Evolutionary conservation across 2,113 vertebrate species (phyloP).

Genomic region (Prinia subflava): DNA sequence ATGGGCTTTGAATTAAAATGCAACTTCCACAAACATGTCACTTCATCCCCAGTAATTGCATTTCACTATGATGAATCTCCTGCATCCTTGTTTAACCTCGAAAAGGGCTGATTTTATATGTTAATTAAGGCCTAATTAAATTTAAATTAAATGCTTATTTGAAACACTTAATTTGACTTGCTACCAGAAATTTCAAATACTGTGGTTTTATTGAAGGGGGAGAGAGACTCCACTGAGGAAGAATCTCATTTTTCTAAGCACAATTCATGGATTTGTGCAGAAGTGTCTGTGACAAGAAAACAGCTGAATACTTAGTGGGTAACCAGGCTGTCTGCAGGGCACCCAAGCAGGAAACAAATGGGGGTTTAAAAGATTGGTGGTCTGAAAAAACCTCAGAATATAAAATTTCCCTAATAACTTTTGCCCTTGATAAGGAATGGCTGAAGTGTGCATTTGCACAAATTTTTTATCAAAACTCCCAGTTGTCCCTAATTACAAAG

Average conservation of each 20-base stretch:
- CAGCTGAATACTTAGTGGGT: neutral
- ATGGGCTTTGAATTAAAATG: conserved; percentile 32
- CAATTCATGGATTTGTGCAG: conserved; percentile 30
- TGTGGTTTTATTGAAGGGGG: conserved; percentile 41
- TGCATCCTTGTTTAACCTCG: conserved; percentile 67
- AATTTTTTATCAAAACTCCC: neutral
- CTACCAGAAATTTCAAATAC: conserved; percentile 66
- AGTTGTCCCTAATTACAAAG: neutral
- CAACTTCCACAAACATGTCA: conserved; percentile 41
- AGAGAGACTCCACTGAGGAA: neutral
- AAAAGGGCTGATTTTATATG: conserved; percentile 74
- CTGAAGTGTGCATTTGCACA: neutral
- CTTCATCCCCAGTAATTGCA: conserved; percentile 68
- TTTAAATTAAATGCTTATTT: conserved; percentile 76
- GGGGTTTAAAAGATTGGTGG: neutral
- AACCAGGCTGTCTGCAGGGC: neutral
- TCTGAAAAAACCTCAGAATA: neutral
- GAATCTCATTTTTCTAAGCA: conserved; percentile 32
- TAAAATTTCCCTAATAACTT: neutral
- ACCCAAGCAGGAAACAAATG: neutral
- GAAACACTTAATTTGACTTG: conserved; percentile 73
- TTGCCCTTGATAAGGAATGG: neutral
- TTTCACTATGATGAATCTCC: conserved; percentile 69
- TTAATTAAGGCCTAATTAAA: conserved; percentile 78
- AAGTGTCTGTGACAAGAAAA: neutral